Conservation (phyloP, 1,140 invertebrate genomes). For the Anadara kagoshimensis region DNA sequence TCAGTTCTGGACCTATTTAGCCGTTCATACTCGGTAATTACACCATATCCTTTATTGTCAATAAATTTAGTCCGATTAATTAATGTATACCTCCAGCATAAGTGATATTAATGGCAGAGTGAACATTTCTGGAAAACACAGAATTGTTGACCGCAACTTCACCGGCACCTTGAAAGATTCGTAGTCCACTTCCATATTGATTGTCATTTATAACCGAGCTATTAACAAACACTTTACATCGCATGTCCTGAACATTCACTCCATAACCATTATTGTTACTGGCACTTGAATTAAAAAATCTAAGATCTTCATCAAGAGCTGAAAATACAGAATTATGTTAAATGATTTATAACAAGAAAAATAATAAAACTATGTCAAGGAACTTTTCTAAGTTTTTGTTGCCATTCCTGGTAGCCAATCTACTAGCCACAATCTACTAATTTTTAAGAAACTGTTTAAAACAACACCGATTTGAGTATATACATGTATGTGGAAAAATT, state of each 20-base stretch:
- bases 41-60: conserved; percentile 67
- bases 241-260: conserved; percentile 69
- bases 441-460: too few relatives aligned
- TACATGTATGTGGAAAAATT: too few relatives aligned
- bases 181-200: conserved; percentile 69
- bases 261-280: conserved; percentile 70
- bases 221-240: conserved; percentile 67
- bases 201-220: conserved; percentile 64
- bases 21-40: conserved; percentile 62
- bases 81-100: conserved; percentile 93
- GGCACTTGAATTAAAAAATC: conserved; percentile 62
- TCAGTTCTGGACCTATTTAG: conserved; percentile 65
- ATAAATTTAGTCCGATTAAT: conserved; percentile 85
- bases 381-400: background rate
- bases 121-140: conserved; percentile 59
- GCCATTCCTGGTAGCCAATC: too few relatives aligned
- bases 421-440: too few relatives aligned
- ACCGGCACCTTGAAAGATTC: conserved; percentile 69
- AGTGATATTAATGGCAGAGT: conserved; percentile 83
- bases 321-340: conserved; percentile 26
- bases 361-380: background rate
- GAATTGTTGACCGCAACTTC: conserved; percentile 69
- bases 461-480: too few relatives aligned
- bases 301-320: conserved; percentile 65
- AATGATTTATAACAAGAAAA: background rate